Base-by-base conservation (phyloP, 2,888 invertebrate genomes). In the Orchesella flavescens region DNA sequence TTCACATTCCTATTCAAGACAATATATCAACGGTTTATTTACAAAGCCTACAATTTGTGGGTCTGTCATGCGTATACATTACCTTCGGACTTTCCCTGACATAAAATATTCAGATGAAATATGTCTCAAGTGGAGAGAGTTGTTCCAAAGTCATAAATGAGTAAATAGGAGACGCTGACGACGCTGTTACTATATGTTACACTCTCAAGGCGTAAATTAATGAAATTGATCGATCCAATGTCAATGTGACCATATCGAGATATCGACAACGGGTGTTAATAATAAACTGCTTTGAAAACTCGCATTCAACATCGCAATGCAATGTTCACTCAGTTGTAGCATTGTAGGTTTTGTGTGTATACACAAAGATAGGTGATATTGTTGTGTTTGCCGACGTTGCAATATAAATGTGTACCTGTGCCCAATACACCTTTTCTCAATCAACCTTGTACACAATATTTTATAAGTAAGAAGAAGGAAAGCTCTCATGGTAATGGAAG, bases 201-300 rank as follows among this genome's bases (percentile, higher is more conserved):
- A 65, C n/a, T 34, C 65, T 43, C 43, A 17, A 34, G 65, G 57
- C 57, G 57, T 72, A 72, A 75, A 75, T 75, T 65, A 75, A 75
- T 75, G 53, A 75, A 24, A 34, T 75, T 24, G 21, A 73, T 63
- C 73, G 73, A 73, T 73, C 63, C 73, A 73, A 63, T 73, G 72
- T 72, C 72, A 72, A 43, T 44, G 44, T 19, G 72, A 59, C 57
- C 43, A 44, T 59, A 72, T 59, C 17, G 17, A 53, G 13, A 53
- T 53, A 53, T 34, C 34, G 34, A 34, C 34, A 34, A 34, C 34
- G 34, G 34, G 34, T 34, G 34, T 34, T 34, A 34, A 34, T 34
- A 34, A 34, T 34, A 7, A 34, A 34, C 34, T 34, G 7, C 34
- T 34, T n/a, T 34, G 34, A 34, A 34, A 34, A 34, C 34, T 4